Evolutionary conservation across 2,797 vertebrate species (phyloP), one percentile per base, ranked within the genome.

Genomic region (Dermochelys coriacea): DNA sequence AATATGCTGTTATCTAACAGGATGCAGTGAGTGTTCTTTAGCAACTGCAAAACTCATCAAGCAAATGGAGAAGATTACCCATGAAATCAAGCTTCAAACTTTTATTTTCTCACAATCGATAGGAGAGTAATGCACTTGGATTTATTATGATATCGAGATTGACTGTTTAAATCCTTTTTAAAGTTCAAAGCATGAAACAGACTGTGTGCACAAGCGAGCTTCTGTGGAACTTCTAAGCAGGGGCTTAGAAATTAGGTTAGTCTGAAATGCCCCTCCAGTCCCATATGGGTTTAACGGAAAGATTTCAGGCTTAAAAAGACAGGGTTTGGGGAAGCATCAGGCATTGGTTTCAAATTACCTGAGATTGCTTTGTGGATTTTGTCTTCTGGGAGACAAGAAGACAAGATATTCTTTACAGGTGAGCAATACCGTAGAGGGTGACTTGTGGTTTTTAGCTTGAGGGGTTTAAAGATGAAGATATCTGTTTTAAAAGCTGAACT

Each of bases 91-190:
- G 97, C 97, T 97, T 98, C 98, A 95, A 97, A 98, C 98, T 98
- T 99, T 97, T 98, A 98, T 98, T 98, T 98, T 98, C 97, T 97
- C 94, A 93, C 91, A 98, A 98, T 99, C 99, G 98, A 98, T 98
- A 97, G 74, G 93, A 98, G 98, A 84, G 97, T 98, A 98, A 98
- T 98, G 93, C 97, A 98, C 95, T 97, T 98, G 98, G 98, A 98
- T 99, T 99, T 99, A 98, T 98, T 98, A 98, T 98, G 98, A 98
- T 99, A 99, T 98, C 98, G 98, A 98, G 98, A 99, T 98, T 99
- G 98, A 99, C 99, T 98, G 98, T 98, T 98, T 98, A 99, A 99
- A 99, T 99, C 99, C 98, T 98, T 98, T 98, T 97, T 97, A 97
- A 98, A 98, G 98, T 99, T 98, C 98, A 98, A 98, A 99, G 98